These are phyloP conservation scores for Chironomus tentans DNA, from an alignment of 2,888 invertebrate species.

Conservation along the genomic window DNA sequence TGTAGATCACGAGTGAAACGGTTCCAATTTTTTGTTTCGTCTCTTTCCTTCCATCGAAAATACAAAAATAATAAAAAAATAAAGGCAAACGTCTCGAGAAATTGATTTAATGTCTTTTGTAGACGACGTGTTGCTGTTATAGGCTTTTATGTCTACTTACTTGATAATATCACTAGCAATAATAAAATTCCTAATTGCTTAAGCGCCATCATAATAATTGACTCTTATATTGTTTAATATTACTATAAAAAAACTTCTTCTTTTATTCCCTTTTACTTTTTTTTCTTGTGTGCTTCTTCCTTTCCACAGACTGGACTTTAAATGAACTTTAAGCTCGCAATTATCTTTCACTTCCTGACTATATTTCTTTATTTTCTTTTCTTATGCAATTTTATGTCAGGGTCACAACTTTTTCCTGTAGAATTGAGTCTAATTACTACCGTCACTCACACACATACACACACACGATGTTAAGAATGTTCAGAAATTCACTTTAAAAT, in stretches of 20 bases:
- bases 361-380: background rate
- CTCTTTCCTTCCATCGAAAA: background rate
- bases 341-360: constrained; percentile 10
- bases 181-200: constrained; percentile 27
- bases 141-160: constrained; percentile 6
- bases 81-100: background rate
- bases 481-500: background rate
- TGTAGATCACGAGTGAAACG: constrained; percentile 6
- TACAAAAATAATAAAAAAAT: too few relatives aligned
- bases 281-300: too few relatives aligned
- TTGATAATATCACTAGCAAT: constrained; percentile 25
- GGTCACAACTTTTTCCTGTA: background rate
- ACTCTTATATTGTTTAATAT: background rate
- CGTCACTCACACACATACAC: background rate
- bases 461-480: background rate
- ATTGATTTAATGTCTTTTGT: background rate
- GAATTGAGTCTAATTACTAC: background rate
- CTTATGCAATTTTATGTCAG: background rate
- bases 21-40: background rate
- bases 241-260: background rate
- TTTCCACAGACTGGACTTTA: background rate
- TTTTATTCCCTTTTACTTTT: too few relatives aligned
- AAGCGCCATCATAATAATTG: constrained; percentile 24
- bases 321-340: background rate
- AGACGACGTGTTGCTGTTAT: background rate